Evolutionary conservation across 2,797 vertebrate genomes (phyloP).

Genomic region (Poecilia wingei): DNA sequence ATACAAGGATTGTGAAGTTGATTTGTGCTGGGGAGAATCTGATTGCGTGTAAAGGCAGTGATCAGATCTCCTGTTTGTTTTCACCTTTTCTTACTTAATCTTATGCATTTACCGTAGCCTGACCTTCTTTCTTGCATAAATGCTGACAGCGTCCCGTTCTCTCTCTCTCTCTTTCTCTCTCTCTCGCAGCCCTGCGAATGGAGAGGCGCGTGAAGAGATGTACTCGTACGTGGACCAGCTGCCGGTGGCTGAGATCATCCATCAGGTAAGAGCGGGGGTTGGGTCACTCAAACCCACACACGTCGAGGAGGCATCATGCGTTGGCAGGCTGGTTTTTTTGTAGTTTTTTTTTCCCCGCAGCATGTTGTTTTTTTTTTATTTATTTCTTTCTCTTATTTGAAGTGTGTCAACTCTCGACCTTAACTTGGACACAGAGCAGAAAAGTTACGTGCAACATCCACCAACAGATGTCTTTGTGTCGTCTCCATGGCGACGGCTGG

Average conservation of each 20-base stretch:
- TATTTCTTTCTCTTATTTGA: slow-evolving; percentile 12
- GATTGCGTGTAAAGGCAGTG: slow-evolving; percentile 40
- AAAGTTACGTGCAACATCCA: slow-evolving; percentile 53
- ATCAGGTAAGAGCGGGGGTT: slow-evolving; percentile 84
- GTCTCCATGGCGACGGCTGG: slow-evolving; percentile 66
- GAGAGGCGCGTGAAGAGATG: slow-evolving; percentile 69
- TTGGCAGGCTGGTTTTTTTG: neutral
- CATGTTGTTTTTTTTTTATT: neutral
- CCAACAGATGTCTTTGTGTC: slow-evolving; percentile 68
- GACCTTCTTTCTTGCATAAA: slow-evolving; percentile 25
- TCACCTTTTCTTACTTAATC: slow-evolving; percentile 21
- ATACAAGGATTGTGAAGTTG: neutral
- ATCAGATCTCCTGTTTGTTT: slow-evolving; percentile 32
- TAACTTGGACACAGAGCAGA: slow-evolving; percentile 52
- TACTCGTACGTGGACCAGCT: slow-evolving; percentile 90
- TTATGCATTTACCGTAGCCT: neutral
- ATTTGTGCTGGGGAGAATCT: slow-evolving; percentile 28
- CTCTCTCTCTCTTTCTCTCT: slow-evolving; percentile 17
- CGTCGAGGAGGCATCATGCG: neutral
- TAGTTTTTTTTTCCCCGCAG: neutral
- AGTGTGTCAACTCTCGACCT: slow-evolving; percentile 37
- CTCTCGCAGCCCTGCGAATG: slow-evolving; percentile 59
- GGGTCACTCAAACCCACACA: neutral
- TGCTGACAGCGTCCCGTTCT: slow-evolving; percentile 23
- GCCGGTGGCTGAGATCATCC: slow-evolving; percentile 95